Percentiles rank a stretch among this genome's conserved stretches.
phyloP scores from a whole-genome alignment of 2,888 invertebrate genomes.

The Campoplex nolae region DNA sequence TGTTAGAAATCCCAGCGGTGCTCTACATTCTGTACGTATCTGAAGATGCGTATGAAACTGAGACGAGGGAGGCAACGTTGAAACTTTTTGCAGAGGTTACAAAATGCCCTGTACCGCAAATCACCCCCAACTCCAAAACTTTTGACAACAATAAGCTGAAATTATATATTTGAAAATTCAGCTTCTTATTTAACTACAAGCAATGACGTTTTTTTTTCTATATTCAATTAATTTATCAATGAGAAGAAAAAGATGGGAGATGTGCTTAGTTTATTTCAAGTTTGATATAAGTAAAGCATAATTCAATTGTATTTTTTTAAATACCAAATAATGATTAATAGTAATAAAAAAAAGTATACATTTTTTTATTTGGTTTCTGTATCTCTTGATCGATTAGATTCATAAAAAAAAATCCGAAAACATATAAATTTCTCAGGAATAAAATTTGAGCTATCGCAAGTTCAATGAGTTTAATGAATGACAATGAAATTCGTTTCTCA shows the following conservation, averaged over 20 bases:
- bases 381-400: no score
- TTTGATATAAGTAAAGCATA: background rate
- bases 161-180: constrained; percentile 54
- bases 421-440: background rate
- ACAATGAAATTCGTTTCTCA: background rate
- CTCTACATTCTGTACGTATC: constrained; percentile 80
- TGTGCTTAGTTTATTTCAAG: background rate
- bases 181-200: background rate
- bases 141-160: constrained; percentile 62
- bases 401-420: no score
- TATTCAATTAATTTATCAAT: constrained; percentile 3
- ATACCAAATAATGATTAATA: no score
- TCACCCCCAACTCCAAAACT: constrained; percentile 64
- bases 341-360: no score
- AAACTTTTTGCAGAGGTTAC: constrained; percentile 76
- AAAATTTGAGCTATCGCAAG: background rate
- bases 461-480: background rate
- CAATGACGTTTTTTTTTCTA: background rate
- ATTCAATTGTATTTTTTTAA: background rate
- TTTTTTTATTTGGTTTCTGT: no score
- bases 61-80: constrained; percentile 76
- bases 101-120: constrained; percentile 61
- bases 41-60: constrained; percentile 78
- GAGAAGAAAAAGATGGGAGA: background rate
- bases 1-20: constrained; percentile 75